phyloP scores from a whole-genome alignment of 2,113 vertebrate species.

The Cyphomyrus plagiostoma region DNA sequence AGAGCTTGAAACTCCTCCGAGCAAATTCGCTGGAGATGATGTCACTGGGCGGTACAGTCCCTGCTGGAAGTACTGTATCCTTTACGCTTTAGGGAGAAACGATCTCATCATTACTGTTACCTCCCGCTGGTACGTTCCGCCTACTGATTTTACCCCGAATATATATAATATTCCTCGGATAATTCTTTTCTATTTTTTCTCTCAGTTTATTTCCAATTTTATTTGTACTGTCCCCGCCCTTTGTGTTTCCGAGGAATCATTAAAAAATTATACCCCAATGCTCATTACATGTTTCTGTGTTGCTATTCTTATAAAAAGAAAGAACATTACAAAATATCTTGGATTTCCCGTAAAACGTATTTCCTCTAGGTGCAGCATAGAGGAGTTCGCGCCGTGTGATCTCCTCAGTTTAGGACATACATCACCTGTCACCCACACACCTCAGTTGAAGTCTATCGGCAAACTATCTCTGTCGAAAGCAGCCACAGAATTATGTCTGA shows the following conservation, averaged over 20 bases:
- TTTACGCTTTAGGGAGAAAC: conserved; percentile 24
- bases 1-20: conserved; percentile 28
- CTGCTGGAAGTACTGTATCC: conserved; percentile 24
- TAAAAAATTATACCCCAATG: background rate
- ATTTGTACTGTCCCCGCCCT: background rate
- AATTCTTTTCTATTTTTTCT: background rate
- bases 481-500: background rate
- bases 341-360: background rate
- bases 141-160: conserved; percentile 29
- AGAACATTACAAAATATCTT: background rate
- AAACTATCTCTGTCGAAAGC: background rate
- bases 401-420: background rate
- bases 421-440: background rate
- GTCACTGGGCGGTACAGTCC: conserved; percentile 20
- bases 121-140: conserved; percentile 25
- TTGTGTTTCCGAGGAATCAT: background rate
- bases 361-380: background rate
- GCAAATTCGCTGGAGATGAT: conserved; percentile 16
- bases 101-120: conserved; percentile 27
- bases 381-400: background rate
- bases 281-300: background rate
- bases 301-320: background rate
- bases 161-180: background rate
- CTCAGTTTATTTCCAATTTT: background rate
- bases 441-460: background rate